Percentiles rank a stretch among this genome's conserved stretches.
Evolutionary conservation across 1,140 invertebrate species (phyloP).

Genomic region (Teleopsis dalmanni): DNA sequence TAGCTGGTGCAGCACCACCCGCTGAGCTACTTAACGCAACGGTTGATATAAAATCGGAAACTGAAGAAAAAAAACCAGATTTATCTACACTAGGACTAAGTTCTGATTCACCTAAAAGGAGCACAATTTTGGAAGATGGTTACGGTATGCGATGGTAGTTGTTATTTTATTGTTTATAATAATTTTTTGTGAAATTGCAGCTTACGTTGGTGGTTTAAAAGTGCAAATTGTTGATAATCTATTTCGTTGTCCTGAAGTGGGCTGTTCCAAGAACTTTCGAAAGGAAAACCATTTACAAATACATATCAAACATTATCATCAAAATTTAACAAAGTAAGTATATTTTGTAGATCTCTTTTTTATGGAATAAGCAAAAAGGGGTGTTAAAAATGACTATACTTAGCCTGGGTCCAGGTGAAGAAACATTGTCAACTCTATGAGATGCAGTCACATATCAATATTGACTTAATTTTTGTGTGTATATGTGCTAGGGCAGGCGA

Average conservation of each 20-base stretch:
- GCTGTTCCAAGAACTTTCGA: slow-evolving; percentile 79
- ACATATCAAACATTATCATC: slow-evolving; percentile 88
- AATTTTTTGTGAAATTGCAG: slow-evolving; percentile 33
- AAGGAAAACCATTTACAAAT: slow-evolving; percentile 83
- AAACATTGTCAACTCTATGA: too few relatives aligned
- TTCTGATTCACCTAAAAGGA: too few relatives aligned
- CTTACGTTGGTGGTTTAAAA: slow-evolving; percentile 59
- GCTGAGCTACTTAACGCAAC: slow-evolving; percentile 28
- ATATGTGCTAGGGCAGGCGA: too few relatives aligned
- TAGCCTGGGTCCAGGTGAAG: too few relatives aligned
- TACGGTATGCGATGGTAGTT: slow-evolving; percentile 13
- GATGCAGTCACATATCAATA: too few relatives aligned
- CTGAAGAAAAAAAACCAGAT: too few relatives aligned
- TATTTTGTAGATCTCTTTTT: not conserved
- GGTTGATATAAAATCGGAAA: slow-evolving; percentile 11
- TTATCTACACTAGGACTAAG: too few relatives aligned
- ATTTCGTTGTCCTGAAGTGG: slow-evolving; percentile 71
- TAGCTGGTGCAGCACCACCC: slow-evolving; percentile 31
- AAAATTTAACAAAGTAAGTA: slow-evolving; percentile 58
- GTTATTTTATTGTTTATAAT: not conserved
- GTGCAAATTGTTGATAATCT: slow-evolving; percentile 63
- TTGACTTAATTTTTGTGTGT: too few relatives aligned
- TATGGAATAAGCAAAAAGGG: not conserved
- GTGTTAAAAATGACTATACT: too few relatives aligned
- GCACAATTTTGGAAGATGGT: slow-evolving; percentile 20